phyloP scores from a whole-genome alignment of 2,888 invertebrate genomes.

The Encarsia formosa region DNA sequence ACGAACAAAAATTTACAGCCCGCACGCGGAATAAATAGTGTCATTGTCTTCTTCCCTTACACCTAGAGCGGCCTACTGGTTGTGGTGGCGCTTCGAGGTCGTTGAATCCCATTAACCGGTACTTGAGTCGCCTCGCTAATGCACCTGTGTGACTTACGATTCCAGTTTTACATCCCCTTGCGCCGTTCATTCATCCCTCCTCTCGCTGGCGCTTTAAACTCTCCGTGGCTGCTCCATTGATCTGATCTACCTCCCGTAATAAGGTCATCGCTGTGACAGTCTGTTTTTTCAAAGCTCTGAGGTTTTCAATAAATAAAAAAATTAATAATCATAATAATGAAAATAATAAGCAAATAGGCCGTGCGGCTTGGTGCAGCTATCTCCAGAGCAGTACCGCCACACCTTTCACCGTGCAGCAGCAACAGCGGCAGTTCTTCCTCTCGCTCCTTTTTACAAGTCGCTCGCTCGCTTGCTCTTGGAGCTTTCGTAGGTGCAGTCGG shows the following conservation, averaged over 20 bases:
- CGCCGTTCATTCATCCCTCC: slow-evolving; percentile 12
- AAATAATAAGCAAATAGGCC: no score
- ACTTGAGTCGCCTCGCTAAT: slow-evolving; percentile 34
- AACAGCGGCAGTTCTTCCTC: not conserved
- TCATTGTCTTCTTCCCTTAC: no score
- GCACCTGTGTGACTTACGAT: slow-evolving; percentile 24
- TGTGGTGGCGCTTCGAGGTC: slow-evolving; percentile 34
- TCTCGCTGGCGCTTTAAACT: not conserved
- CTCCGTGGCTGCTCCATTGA: not conserved
- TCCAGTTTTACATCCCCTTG: slow-evolving; percentile 16
- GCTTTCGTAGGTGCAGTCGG: no score
- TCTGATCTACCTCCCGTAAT: no score
- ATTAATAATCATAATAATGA: no score
- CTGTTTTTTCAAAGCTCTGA: no score
- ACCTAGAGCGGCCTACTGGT: no score
- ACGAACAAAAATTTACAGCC: no score
- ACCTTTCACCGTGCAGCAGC: slow-evolving; percentile 21
- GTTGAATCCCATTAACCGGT: slow-evolving; percentile 41
- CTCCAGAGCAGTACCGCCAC: slow-evolving; percentile 14
- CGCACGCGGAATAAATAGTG: no score
- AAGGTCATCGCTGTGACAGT: no score
- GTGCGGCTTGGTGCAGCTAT: not conserved
- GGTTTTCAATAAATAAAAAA: no score
- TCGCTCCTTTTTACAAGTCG: not conserved
- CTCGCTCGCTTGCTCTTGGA: not conserved